Evolutionary conservation across 2,888 invertebrate genomes (phyloP), one percentile per base, ranked within the genome.

Genomic region (Hypena proboscidalis): DNA sequence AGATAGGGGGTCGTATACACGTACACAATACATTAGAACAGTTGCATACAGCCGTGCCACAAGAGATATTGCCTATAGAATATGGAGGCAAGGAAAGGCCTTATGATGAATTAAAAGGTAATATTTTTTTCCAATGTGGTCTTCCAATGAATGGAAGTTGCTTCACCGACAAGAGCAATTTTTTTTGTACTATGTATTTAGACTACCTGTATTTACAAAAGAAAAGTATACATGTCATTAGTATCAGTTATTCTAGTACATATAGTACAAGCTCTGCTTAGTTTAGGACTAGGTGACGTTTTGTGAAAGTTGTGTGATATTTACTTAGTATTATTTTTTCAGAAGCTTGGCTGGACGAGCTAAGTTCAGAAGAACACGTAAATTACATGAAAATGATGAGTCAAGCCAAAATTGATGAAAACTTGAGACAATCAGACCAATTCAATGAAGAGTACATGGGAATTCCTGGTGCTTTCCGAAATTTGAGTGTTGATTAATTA

Each of bases 391-490:
- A 57, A 9, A 52, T 56, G 17, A 67, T 74, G 65, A 64, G 57
- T 3, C 44, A 60, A 9, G 67, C 70, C 0, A 38, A 58, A 3
- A 74, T 80, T 0, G 70, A 84, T 19, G 85, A 84, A 53, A 35
- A 68, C 0, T 42, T 41, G 2, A 66, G 85, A 46, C 37, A 47
- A 0, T 40, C 39, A 0, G 56, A 51, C 0, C 64, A 61, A 19
- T 77, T 78, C 34, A 77, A 74, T 17, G 68, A 75, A 2, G 69
- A 77, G 9, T 73, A 68, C 11, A 35, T 75, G 22, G 82, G 83
- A 3, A 71, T 75, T 62, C 74, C 81, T 1, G 82, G 83, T 2
- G 70, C 83, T 0, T 82, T 82, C 35, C 68, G 80, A 43, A 44
- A 58, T 15, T 46, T 82, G 10, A 68, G 32, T 33, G 68, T 77